These are phyloP conservation scores for Mormyrus proboscirostris DNA, from an alignment of 2,797 vertebrate species.

Conservation along the genomic window DNA sequence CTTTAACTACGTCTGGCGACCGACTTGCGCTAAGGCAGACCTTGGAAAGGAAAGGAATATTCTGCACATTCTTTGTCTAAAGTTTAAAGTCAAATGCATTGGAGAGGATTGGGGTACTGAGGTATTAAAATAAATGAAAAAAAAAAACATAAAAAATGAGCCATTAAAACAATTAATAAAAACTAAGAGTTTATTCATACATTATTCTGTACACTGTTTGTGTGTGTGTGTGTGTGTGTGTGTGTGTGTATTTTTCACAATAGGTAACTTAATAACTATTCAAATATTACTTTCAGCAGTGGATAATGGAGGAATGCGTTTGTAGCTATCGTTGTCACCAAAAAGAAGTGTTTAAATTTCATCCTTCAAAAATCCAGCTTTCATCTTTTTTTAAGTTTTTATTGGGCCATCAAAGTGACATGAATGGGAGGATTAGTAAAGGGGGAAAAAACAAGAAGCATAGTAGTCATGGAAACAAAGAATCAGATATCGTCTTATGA, in stretches of 20 bases:
- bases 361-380: slow-evolving; percentile 8
- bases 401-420: slow-evolving; percentile 5
- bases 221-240: neutral
- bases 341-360: neutral
- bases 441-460: neutral
- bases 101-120: neutral
- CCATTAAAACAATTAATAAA: neutral
- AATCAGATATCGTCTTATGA: neutral
- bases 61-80: neutral
- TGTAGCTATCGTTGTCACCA: neutral
- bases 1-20: slow-evolving; percentile 78
- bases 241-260: neutral
- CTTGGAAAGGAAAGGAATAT: slow-evolving; percentile 59
- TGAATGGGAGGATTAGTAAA: neutral
- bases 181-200: neutral
- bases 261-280: neutral
- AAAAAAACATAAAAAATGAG: neutral
- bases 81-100: neutral
- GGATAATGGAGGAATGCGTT: neutral
- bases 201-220: neutral
- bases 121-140: neutral
- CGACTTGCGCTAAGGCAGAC: slow-evolving; percentile 74
- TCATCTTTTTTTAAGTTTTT: neutral
- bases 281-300: neutral
- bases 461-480: slow-evolving; percentile 14